Conservation (phyloP, 2,113 vertebrate species). For the Sylvia atricapilla region DNA sequence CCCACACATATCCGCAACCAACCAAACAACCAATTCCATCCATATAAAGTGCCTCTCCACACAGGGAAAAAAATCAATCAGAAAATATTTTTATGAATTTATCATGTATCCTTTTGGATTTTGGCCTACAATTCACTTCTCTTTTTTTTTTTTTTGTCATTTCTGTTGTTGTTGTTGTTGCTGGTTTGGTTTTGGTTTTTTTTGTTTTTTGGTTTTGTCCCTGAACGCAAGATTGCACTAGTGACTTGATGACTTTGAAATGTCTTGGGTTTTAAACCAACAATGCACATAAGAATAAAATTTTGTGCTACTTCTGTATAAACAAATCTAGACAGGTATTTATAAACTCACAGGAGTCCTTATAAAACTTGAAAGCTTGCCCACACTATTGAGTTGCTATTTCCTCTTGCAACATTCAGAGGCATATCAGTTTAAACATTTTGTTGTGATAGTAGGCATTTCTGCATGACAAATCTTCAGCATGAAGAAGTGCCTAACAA, state of each 20-base stretch:
- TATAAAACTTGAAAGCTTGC: not conserved
- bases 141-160: not conserved
- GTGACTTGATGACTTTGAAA: not conserved
- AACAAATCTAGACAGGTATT: not conserved
- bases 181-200: not conserved
- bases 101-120: not conserved
- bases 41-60: not conserved
- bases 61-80: not conserved
- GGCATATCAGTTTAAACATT: not conserved
- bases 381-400: not conserved
- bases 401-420: not conserved
- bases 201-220: not conserved
- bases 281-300: not conserved
- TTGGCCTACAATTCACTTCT: not conserved
- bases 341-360: not conserved
- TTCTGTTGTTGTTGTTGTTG: too few species aligned
- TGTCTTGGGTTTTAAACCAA: not conserved
- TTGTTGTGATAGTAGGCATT: not conserved
- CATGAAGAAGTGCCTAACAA: not conserved
- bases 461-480: constrained; percentile 2
- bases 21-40: not conserved
- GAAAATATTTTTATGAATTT: not conserved
- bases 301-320: not conserved
- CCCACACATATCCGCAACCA: not conserved
- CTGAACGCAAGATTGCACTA: not conserved